Evolutionary conservation across 2,888 invertebrate genomes (phyloP).

Genomic region (Gortyna flavago): DNA sequence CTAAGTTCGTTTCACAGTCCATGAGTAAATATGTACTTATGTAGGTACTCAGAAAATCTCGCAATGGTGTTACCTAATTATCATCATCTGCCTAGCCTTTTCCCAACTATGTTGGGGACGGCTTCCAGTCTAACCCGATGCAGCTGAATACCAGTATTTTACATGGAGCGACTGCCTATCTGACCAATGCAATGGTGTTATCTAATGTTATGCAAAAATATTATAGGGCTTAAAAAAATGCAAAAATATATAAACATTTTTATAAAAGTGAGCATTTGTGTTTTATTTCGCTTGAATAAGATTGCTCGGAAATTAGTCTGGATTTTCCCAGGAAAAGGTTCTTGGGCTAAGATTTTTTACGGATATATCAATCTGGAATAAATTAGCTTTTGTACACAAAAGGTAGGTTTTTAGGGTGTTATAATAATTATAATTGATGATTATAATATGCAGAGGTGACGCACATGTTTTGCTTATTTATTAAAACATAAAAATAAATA

Average conservation of each 20-base stretch:
- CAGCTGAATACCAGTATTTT: no score
- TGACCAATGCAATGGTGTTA: constrained; percentile 7
- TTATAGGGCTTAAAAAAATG: constrained; percentile 28
- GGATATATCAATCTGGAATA: background rate
- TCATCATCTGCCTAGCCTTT: no score
- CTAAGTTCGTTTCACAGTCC: constrained; percentile 19
- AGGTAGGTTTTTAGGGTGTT: no score
- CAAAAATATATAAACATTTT: background rate
- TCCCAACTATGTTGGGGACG: no score
- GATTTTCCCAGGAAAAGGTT: constrained; percentile 39
- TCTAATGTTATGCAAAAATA: constrained; percentile 39
- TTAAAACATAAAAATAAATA: background rate
- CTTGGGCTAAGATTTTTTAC: constrained; percentile 2
- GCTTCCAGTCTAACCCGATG: no score
- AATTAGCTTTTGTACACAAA: no score
- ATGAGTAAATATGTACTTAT: constrained; percentile 9
- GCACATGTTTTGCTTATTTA: background rate
- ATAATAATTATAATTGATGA: background rate
- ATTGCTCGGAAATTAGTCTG: constrained; percentile 36
- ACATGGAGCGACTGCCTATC: no score
- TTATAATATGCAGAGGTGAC: background rate
- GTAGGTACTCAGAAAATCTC: constrained; percentile 11
- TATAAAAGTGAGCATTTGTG: constrained; percentile 27
- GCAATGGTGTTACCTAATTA: constrained; percentile 24
- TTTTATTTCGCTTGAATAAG: constrained; percentile 43